A percentile compares a stretch with the other conserved stretches of the same genome.
Conservation (phyloP, 2,113 vertebrate genomes). For the Dolichallabes microphthalmus region DNA sequence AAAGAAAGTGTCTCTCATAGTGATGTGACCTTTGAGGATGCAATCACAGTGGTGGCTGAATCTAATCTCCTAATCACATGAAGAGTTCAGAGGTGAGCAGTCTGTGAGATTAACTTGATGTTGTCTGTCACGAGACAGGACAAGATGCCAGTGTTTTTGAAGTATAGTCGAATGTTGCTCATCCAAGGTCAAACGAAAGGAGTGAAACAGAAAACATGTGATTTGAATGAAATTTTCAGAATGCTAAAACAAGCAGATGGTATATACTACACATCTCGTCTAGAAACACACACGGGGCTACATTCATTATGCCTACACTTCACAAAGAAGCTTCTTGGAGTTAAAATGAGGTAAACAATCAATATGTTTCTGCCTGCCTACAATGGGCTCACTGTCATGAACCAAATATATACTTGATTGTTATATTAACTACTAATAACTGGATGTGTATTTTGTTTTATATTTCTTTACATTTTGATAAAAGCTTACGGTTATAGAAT, state of each 20-base stretch:
- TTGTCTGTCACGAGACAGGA: constrained; percentile 38
- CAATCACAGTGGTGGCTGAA: constrained; percentile 42
- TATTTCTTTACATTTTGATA: neutral
- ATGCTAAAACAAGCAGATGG: constrained; percentile 18
- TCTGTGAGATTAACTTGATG: constrained; percentile 47
- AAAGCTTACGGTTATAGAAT: neutral
- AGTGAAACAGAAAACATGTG: constrained; percentile 2
- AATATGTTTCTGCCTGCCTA: neutral
- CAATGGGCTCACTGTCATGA: neutral
- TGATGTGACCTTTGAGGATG: constrained; percentile 44
- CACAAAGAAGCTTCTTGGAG: constrained; percentile 7
- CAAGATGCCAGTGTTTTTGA: constrained; percentile 40
- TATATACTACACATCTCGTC: neutral
- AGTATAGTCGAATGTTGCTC: constrained; percentile 14
- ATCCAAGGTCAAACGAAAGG: constrained; percentile 31
- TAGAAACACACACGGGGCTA: constrained; percentile 8
- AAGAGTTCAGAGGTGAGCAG: constrained; percentile 46
- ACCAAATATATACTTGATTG: neutral
- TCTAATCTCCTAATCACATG: constrained; percentile 52
- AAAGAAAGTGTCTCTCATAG: constrained; percentile 39
- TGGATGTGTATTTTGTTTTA: neutral
- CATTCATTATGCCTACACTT: neutral
- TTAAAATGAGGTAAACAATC: neutral
- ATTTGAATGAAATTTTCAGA: constrained; percentile 20
- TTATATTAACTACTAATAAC: neutral